These are phyloP conservation scores for Xyrichtys novacula DNA, from an alignment of 2,797 vertebrate genomes.

Conservation along the genomic window DNA sequence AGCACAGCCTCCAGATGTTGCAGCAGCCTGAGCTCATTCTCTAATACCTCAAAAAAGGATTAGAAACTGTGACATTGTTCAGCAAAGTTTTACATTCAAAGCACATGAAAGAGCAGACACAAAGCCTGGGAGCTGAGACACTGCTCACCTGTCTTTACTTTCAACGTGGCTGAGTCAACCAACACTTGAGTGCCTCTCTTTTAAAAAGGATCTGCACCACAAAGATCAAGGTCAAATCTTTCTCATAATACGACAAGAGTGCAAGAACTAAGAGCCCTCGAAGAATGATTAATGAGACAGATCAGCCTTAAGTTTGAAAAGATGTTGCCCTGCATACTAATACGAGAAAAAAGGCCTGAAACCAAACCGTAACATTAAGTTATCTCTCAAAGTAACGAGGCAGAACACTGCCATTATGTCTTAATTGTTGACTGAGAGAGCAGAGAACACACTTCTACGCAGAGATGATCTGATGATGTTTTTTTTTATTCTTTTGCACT, in stretches of 20 bases:
- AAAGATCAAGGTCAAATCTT: slow-evolving; percentile 1
- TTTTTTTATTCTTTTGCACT: background rate
- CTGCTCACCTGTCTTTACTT: slow-evolving; percentile 6
- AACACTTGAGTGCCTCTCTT: background rate
- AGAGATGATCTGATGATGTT: background rate
- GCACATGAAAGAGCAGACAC: slow-evolving; percentile 18
- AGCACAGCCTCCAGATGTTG: slow-evolving; percentile 38
- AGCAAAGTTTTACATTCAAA: slow-evolving; percentile 5
- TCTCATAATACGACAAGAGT: background rate
- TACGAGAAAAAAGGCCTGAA: background rate
- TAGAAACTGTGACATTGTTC: slow-evolving; percentile 26
- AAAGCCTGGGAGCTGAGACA: background rate
- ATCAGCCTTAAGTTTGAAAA: background rate
- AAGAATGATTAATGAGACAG: background rate
- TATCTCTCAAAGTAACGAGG: slow-evolving; percentile 11
- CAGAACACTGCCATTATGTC: background rate
- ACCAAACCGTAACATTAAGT: slow-evolving; percentile 4
- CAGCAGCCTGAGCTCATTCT: slow-evolving; percentile 21
- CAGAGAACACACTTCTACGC: background rate
- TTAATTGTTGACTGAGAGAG: slow-evolving; percentile 2
- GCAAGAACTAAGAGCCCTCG: too few species aligned
- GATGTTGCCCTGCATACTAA: background rate
- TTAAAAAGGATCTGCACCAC: background rate
- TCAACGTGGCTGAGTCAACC: background rate
- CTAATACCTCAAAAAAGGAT: slow-evolving; percentile 35